phyloP scores from a whole-genome alignment of 2,797 vertebrate species.

The Urophycis tenuis region DNA sequence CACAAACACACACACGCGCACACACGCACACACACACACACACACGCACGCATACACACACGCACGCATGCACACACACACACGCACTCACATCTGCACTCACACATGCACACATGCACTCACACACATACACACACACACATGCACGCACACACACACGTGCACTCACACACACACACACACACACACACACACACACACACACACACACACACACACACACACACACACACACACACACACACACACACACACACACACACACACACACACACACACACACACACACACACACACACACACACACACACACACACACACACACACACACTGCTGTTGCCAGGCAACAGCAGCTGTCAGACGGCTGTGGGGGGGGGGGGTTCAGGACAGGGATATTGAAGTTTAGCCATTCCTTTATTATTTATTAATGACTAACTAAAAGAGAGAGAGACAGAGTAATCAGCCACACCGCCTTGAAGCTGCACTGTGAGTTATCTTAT shows the following conservation, averaged over 20 bases:
- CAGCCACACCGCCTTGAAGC: background rate
- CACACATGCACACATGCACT: background rate
- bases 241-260: too few relatives aligned
- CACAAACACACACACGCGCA: conserved; percentile 30
- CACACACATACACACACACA: background rate
- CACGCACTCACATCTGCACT: background rate
- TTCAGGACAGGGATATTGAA: conserved; percentile 45
- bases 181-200: conserved; percentile 30
- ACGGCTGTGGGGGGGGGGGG: conserved; percentile 34
- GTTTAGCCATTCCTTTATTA: conserved; percentile 44
- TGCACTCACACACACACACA: too few relatives aligned
- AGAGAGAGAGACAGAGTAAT: background rate
- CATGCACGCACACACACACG: background rate
- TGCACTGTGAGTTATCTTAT: background rate
- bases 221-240: too few relatives aligned
- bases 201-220: conserved; percentile 36
- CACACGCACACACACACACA: conserved; percentile 28
- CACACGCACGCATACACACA: conserved; percentile 34
- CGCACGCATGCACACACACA: too few relatives aligned
- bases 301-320: conserved; percentile 20
- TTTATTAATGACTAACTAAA: conserved; percentile 41
- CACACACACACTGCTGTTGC: conserved; percentile 57
- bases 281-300: too few relatives aligned
- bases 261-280: too few relatives aligned
- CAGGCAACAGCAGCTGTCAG: conserved; percentile 64